Evolutionary conservation across 2,888 invertebrate species (phyloP), one percentile per base, ranked within the genome.

Genomic region (Stenodera caucasica): DNA sequence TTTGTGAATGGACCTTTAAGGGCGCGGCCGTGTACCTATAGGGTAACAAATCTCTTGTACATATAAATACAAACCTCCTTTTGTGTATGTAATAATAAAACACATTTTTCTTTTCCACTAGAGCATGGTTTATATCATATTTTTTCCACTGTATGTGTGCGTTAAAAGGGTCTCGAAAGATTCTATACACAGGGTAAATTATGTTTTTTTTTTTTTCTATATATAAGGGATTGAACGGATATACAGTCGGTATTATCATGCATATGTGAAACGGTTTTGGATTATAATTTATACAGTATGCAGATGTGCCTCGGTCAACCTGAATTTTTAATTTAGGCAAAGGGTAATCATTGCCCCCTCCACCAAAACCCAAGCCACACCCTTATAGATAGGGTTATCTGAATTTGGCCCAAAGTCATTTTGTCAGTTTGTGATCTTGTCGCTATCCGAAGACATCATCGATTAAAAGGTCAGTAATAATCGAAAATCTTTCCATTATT

Each of bases 81-180:
- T 79, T 79, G 78, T 80, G 67, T 72, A 68, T 67, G 69, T 74
- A 76, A 79, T 80, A 80, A 80, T 79, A 78, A 79, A 80, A 79
- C 77, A 74, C 79, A 81, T 81, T 81, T 81, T 81, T 80, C 80
- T 81, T 80, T 78, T 78, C 79, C 81, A 81, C 76, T 76, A 78
- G 80, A 81, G 79, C 81, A 79, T 81, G 80, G 78, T 81, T 81
- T 81, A 81, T 81, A 81, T 78, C 78, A 81, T 81, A 80, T 79
- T 79, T 79, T 78, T 78, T 70, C 64, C 2, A 14, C 15, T 18
- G 21, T 45, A 21, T 7, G 67, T 70, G 35, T 56, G 70, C 71
- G 69, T 71, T 72, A 72, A 76, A 75, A 74, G 75, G 75, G 74
- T 75, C 69, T 68, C 70, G 56, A 62, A 74, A 74, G 76, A 77